Base-by-base conservation (phyloP, 1,140 invertebrate species). In the Drosophila lacteicornis region DNA sequence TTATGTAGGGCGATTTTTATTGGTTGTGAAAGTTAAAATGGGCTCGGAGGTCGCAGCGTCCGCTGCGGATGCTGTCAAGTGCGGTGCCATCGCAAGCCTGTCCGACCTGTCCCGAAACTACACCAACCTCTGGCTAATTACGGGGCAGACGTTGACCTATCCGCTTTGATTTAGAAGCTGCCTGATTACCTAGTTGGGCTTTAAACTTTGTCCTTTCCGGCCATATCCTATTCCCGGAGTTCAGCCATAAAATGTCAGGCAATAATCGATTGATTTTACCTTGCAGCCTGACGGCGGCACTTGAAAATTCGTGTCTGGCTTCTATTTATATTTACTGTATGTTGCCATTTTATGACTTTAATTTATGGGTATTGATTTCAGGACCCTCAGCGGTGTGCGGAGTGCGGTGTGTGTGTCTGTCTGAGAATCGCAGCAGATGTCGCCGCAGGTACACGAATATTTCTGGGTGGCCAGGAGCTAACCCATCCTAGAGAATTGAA, bases 281-380 rank as follows among this genome's bases (percentile, higher is more conserved):
- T 25, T 47, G 40, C 62, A 47, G 74, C 53, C 71, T 30, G 74
- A 36, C 47, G 36, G 27, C 49, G 60, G 53, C 74, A 68, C 63
- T 69, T 78, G 55, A 78, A 68, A 78, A 79, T 70, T 79, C 75
- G 75, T 79, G 74, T 77, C 55, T 77, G 75, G 47, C 49, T 50
- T 77, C 74, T 79, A 78, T 82, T 82, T 82, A 75, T 79, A 82
- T 76, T 61, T 75, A 55, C 67, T 55, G n/a, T 55, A 45, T 68
- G 77, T 53, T 80, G 84, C 67, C 61, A 51, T 88, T 87, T 84
- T 70, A 80, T 75, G 68, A 61, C 76, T 68, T 55, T 67, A 80
- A 83, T 87, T 85, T 84, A 88, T 80, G 80, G 56, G 61, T 87
- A 87, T 88, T 82, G 83, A 80, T 88, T 87, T 50, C 65, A 63